Base-by-base conservation (phyloP, 2,888 invertebrate species). In the Erebia palarica region DNA sequence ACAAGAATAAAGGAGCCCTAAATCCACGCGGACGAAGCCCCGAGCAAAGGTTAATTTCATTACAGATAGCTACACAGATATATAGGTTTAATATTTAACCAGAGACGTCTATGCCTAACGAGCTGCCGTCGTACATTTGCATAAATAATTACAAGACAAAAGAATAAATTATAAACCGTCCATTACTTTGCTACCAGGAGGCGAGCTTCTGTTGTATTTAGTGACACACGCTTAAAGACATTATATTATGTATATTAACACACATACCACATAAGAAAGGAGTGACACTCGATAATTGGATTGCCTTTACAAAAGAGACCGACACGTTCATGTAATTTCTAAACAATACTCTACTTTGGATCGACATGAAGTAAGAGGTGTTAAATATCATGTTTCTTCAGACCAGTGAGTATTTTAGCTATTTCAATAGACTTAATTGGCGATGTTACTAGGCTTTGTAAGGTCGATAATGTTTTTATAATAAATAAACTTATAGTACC, bases 231-330 rank as follows among this genome's bases (percentile, higher is more conserved):
- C 36, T 36, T 51, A 27, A 3, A 27, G 27, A 27, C 27, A 27
- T 14, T 53, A 60, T 44, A 44, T 11, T 44, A 44, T 42, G 16
- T 60, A 42, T 44, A 60, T 1, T 9, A 60, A 44, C 44, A 60
- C 42, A 16, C 16, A 16, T 10, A 9, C 16, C 67, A 58, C 70
- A 70, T 61, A 49, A 71, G 67, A 73, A 68, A 49, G 65, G 51
- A 69, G 71, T 74, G 82, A 73, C 75, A 84, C 81, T 79, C 78
- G 80, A 86, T 83, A 77, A 72, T 61, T 36, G 60, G 74, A 73
- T 67, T 81, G 79, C 75, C 74, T 74, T 80, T 82, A 80, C 87
- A 86, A 83, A 81, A 72, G 77, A 68, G 51, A 77, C 86, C 86
- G 85, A 76, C 73, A 51, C 75, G 75, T 71, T 82, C 80, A 79